These are phyloP conservation scores for Orthonyx spaldingii DNA, from an alignment of 2,113 vertebrate species.

Conservation along the genomic window DNA sequence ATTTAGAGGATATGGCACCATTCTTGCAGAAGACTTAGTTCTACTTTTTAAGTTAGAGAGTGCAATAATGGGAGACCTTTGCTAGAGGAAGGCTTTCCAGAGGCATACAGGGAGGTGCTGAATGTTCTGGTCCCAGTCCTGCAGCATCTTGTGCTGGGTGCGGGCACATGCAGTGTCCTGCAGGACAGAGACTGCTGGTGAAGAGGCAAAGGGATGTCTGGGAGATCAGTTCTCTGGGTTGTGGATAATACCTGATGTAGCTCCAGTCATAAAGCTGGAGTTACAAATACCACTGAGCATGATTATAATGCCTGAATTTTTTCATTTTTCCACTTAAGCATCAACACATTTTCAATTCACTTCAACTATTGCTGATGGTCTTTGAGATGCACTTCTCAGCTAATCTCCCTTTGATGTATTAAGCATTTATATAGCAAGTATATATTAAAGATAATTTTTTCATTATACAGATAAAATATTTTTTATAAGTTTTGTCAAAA, in stretches of 20 bases:
- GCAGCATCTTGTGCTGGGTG: not conserved
- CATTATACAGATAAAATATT: not conserved
- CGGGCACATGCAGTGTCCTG: not conserved
- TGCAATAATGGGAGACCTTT: not conserved
- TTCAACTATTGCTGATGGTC: not conserved
- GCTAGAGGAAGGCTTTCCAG: conserved; percentile 28
- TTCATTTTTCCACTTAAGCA: not conserved
- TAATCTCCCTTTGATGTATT: not conserved
- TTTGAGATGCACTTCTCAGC: not conserved
- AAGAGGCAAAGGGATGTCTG: not conserved
- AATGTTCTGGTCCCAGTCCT: not conserved
- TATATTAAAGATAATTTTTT: not conserved
- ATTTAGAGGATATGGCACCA: not conserved
- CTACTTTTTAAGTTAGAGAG: not conserved
- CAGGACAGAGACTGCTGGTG: not conserved
- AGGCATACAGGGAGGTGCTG: not conserved
- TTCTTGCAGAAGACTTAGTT: not conserved
- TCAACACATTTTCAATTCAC: not conserved
- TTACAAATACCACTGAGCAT: not conserved
- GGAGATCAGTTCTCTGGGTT: not conserved
- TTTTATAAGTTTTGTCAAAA: not conserved
- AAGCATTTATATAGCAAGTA: not conserved
- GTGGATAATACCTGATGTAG: not conserved
- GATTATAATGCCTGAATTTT: not conserved
- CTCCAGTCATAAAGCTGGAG: not conserved